Evolutionary conservation across 2,797 vertebrate species (phyloP).

Genomic region (Pseudomugil tenellus): DNA sequence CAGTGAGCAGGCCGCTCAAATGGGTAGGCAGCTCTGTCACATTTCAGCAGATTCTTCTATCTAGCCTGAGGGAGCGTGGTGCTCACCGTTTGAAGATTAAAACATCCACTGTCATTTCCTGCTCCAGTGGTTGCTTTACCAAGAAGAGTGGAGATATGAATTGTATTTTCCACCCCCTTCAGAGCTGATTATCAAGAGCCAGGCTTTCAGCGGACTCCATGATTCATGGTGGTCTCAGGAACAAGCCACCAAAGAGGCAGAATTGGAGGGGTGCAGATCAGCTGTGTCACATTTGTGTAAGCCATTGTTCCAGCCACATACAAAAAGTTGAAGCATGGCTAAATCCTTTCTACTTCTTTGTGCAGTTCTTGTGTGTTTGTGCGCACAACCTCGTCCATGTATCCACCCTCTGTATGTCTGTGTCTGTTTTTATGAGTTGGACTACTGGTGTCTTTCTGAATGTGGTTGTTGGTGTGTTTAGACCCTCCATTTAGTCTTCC

Average conservation of each 20-base stretch:
- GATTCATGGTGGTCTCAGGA: conserved; percentile 97
- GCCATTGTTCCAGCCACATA: conserved; percentile 91
- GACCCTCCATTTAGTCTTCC: conserved; percentile 69
- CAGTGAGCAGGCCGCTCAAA: conserved; percentile 65
- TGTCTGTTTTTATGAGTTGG: conserved; percentile 76
- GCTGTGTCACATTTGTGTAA: conserved; percentile 90
- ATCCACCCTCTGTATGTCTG: conserved; percentile 68
- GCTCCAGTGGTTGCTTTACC: conserved; percentile 89
- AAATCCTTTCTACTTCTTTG: conserved; percentile 90
- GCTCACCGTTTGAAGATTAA: conserved; percentile 94
- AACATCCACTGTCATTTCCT: conserved; percentile 93
- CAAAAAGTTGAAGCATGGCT: conserved; percentile 98
- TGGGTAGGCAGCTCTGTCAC: conserved; percentile 74
- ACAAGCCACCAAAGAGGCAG: conserved; percentile 87
- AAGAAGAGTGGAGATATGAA: conserved; percentile 89
- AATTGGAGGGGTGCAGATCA: conserved; percentile 87
- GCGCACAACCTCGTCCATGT: conserved; percentile 41
- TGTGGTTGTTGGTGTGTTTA: conserved; percentile 69
- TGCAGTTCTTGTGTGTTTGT: conserved; percentile 76
- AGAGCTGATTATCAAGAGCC: conserved; percentile 88
- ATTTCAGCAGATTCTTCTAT: conserved; percentile 80
- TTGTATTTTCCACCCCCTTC: conserved; percentile 88
- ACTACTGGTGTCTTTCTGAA: conserved; percentile 58
- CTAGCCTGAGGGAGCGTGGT: conserved; percentile 83
- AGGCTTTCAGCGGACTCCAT: conserved; percentile 87